Percentiles rank a stretch among this genome's conserved stretches.
Conservation (phyloP, 2,888 invertebrate species). For the Drosophila yooni region DNA sequence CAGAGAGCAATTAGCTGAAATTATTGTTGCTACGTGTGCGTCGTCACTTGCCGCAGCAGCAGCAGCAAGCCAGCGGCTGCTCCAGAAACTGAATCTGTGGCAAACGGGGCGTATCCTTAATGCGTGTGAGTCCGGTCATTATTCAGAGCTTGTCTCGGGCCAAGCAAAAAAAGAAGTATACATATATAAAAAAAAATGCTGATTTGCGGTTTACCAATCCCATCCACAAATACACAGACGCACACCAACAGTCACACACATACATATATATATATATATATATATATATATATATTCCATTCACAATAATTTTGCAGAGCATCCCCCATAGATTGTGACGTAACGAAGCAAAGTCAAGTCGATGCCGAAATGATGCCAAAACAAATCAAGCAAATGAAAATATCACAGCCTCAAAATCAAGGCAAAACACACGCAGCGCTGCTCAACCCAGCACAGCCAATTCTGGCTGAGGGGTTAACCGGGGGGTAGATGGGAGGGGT, state of each 20-base stretch:
- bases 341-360: slow-evolving; percentile 45
- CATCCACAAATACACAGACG: slow-evolving; percentile 30
- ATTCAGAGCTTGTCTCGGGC: slow-evolving; percentile 47
- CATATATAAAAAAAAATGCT: slow-evolving; percentile 53
- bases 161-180: slow-evolving; percentile 8
- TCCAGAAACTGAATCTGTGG: neutral
- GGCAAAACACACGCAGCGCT: slow-evolving; percentile 60
- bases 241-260: slow-evolving; percentile 4
- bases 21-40: slow-evolving; percentile 82
- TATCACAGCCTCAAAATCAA: slow-evolving; percentile 77
- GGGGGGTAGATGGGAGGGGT: slow-evolving; percentile 48
- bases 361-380: slow-evolving; percentile 75
- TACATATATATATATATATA: slow-evolving; percentile 1
- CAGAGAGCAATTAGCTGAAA: slow-evolving; percentile 82
- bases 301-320: slow-evolving; percentile 61
- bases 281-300: slow-evolving; percentile 16
- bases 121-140: slow-evolving; percentile 60
- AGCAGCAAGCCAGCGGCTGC: neutral
- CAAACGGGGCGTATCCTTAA: slow-evolving; percentile 67
- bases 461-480: neutral
- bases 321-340: slow-evolving; percentile 26
- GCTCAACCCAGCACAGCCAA: slow-evolving; percentile 12
- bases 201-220: slow-evolving; percentile 72
- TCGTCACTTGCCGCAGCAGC: slow-evolving; percentile 63
- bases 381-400: slow-evolving; percentile 80